These are phyloP conservation scores for Liparis tanakae DNA, from an alignment of 2,797 vertebrate genomes.

Conservation along the genomic window DNA sequence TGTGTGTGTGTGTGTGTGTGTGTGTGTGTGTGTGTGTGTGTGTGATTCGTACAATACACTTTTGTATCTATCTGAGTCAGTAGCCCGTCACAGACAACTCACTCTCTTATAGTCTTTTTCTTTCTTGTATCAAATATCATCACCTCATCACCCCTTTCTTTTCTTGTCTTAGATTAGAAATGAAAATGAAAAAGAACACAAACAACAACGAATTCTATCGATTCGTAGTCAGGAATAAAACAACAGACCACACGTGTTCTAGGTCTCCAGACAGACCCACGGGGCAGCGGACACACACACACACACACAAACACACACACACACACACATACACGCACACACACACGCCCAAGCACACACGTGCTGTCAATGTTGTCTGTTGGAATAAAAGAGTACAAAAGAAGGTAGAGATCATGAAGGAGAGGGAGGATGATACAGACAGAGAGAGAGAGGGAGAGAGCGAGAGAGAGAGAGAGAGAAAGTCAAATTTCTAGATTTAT, in stretches of 20 bases:
- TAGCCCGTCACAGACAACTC: constrained; percentile 35
- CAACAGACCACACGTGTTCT: constrained; percentile 14
- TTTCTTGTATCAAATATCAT: not conserved
- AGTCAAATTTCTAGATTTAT: not conserved
- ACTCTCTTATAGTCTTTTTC: constrained; percentile 7
- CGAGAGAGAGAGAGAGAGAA: no score
- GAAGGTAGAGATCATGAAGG: not conserved
- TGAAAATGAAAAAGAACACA: not conserved
- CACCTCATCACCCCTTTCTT: not conserved
- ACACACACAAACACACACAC: not conserved
- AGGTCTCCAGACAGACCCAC: not conserved
- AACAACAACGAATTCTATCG: not conserved
- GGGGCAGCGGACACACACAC: not conserved
- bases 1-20: not conserved
- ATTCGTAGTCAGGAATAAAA: not conserved
- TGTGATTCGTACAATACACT: constrained; percentile 35
- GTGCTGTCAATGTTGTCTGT: constrained; percentile 1
- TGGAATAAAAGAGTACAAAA: constrained; percentile 10
- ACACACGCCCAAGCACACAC: not conserved
- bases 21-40: not conserved
- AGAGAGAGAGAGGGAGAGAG: no score
- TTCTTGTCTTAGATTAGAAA: not conserved
- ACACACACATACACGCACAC: constrained; percentile 9
- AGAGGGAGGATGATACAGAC: not conserved
- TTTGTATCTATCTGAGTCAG: constrained; percentile 55